These are phyloP conservation scores for Caenorhabditis sp. DNA, from an alignment of 2,888 invertebrate species.

Conservation along the genomic window DNA sequence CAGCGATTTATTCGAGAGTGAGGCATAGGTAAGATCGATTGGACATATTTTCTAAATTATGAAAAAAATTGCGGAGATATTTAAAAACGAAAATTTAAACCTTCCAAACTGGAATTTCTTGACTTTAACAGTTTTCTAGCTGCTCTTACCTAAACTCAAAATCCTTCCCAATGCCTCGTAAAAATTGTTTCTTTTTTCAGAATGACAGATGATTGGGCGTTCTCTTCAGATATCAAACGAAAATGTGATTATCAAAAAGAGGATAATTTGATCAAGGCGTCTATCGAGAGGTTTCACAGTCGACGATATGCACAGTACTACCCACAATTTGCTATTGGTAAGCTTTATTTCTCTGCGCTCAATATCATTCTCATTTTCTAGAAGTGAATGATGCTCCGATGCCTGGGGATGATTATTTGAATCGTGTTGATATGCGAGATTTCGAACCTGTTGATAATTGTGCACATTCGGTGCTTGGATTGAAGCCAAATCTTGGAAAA, in stretches of 20 bases:
- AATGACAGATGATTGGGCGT: slow-evolving; percentile 99
- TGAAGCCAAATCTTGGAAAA: slow-evolving; percentile 19
- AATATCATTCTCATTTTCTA: slow-evolving; percentile 22
- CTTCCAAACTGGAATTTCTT: too few species aligned
- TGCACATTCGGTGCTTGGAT: slow-evolving; percentile 52
- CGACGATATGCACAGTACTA: slow-evolving; percentile 80
- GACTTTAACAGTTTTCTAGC: too few species aligned
- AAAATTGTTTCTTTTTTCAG: too few species aligned
- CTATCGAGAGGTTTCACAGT: slow-evolving; percentile 94
- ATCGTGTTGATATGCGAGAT: slow-evolving; percentile 51
- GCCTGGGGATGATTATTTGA: slow-evolving; percentile 54
- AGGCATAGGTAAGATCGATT: too few species aligned
- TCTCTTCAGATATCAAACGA: slow-evolving; percentile 83
- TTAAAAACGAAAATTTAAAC: too few species aligned
- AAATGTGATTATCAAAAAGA: slow-evolving; percentile 79
- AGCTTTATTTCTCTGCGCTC: too few species aligned
- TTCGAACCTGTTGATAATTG: slow-evolving; percentile 60
- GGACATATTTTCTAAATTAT: too few species aligned
- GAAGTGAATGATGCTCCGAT: slow-evolving; percentile 53
- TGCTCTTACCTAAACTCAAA: too few species aligned
- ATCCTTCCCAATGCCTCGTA: too few species aligned
- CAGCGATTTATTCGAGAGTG: slow-evolving; percentile 94
- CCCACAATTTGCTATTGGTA: slow-evolving; percentile 59
- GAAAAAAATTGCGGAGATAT: too few species aligned
- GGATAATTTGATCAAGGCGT: slow-evolving; percentile 89